Conservation (phyloP, 2,113 vertebrate species). For the Campylomormyrus tamandua region DNA sequence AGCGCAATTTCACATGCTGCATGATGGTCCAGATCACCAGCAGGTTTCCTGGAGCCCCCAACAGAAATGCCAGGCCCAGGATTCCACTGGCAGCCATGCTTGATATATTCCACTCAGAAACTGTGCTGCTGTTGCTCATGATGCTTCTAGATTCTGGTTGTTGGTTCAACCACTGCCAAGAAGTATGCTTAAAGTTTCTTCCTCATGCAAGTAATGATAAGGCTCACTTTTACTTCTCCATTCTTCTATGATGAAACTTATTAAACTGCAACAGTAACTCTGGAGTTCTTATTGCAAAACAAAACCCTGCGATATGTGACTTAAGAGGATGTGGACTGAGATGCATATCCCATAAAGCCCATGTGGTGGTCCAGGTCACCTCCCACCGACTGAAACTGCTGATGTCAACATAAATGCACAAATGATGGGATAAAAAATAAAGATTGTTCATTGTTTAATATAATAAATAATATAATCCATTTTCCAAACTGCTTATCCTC, state of each 20-base stretch:
- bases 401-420: neutral
- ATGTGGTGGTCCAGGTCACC: neutral
- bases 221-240: slow-evolving; percentile 11
- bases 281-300: neutral
- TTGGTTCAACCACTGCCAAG: neutral
- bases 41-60: slow-evolving; percentile 61
- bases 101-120: neutral
- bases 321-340: neutral
- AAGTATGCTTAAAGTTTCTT: neutral
- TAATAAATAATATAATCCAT: neutral
- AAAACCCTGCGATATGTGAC: neutral
- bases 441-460: neutral
- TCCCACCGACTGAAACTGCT: neutral
- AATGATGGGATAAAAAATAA: neutral
- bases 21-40: slow-evolving; percentile 66
- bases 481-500: too few species aligned
- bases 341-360: neutral
- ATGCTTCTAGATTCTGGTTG: neutral
- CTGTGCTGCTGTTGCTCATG: neutral
- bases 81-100: slow-evolving; percentile 49
- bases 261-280: neutral
- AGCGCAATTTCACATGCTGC: slow-evolving; percentile 54
- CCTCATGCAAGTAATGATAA: neutral
- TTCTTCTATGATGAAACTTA: neutral
- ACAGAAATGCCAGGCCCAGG: slow-evolving; percentile 54